Conservation (phyloP, 2,113 vertebrate genomes). For the Urocynchramus pylzowi region DNA sequence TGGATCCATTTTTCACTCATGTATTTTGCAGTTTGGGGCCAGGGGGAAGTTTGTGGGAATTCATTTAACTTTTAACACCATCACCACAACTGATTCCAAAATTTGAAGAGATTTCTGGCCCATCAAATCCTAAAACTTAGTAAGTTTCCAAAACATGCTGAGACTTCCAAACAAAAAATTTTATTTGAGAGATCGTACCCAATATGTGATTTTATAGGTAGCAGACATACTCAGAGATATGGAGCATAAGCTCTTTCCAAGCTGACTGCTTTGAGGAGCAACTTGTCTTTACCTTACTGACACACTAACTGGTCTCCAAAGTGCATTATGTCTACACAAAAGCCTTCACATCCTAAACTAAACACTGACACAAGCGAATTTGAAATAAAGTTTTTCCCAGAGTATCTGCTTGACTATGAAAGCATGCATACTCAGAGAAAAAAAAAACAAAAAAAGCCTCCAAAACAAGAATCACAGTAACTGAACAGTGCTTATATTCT, state of each 20-base stretch:
- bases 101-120: background rate
- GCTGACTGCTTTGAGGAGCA: background rate
- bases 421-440: background rate
- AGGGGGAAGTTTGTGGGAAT: background rate
- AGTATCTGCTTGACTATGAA: background rate
- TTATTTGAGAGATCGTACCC: background rate
- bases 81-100: background rate
- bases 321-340: background rate
- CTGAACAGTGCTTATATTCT: background rate
- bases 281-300: background rate
- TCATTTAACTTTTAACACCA: background rate
- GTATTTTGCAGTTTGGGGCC: background rate
- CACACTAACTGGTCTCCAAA: background rate
- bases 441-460: background rate
- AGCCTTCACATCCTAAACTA: background rate
- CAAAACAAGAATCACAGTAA: background rate
- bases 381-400: background rate
- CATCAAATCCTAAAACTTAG: background rate
- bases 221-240: background rate
- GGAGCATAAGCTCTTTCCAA: background rate
- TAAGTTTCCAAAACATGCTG: background rate
- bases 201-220: background rate
- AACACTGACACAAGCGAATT: background rate
- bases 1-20: background rate
- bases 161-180: background rate